phyloP scores from a whole-genome alignment of 2,888 invertebrate species.

The Liopterus haemorrhoidalis region DNA sequence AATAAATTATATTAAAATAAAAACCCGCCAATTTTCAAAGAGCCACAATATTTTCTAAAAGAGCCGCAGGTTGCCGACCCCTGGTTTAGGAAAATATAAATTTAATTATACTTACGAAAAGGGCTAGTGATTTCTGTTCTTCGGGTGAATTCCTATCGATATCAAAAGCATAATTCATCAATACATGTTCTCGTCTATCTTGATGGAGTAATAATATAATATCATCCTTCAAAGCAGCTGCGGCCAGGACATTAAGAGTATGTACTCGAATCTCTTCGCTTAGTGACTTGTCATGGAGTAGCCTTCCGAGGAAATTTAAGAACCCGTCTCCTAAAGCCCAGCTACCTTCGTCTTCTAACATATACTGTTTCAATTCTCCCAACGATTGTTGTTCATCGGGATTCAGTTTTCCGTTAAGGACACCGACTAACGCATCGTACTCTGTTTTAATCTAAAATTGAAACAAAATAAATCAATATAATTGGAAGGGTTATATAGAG shows the following conservation, averaged over 20 bases:
- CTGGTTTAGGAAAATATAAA: no score
- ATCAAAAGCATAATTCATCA: conserved; percentile 80
- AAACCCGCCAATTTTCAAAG: conserved; percentile 1
- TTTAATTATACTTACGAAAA: conserved; percentile 60
- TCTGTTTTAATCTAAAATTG: conserved; percentile 64
- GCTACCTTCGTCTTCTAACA: conserved; percentile 82
- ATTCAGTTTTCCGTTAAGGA: conserved; percentile 65
- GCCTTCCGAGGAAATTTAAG: conserved; percentile 69
- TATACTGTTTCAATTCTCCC: conserved; percentile 80
- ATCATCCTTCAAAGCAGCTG: conserved; percentile 80
- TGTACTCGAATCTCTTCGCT: conserved; percentile 57
- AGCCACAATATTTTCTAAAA: no score
- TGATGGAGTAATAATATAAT: conserved; percentile 84
- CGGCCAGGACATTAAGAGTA: conserved; percentile 65
- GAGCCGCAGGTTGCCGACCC: no score
- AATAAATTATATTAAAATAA: conserved; percentile 11
- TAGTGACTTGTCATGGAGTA: conserved; percentile 57
- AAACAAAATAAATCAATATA: conserved; percentile 20
- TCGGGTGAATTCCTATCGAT: conserved; percentile 67
- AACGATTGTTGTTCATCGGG: conserved; percentile 70
- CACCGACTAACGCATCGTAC: conserved; percentile 63
- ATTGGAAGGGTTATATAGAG: no score
- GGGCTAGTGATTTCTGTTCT: conserved; percentile 73
- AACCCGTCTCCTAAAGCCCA: conserved; percentile 90
- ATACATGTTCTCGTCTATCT: conserved; percentile 79